Conservation (phyloP, 2,888 invertebrate genomes). For the Phoenoteleia sp. region DNA sequence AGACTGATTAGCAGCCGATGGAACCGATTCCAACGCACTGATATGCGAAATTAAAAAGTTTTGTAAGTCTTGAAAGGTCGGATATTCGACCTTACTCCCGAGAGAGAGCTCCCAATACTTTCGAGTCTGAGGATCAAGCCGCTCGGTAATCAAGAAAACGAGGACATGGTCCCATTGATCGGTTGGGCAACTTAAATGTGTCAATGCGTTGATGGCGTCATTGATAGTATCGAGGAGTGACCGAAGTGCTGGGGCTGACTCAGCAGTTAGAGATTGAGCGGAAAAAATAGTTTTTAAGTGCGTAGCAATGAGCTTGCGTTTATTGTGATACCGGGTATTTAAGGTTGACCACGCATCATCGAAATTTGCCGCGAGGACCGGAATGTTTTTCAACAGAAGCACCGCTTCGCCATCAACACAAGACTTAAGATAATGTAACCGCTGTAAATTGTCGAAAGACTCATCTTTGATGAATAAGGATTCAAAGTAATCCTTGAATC, state of each 20-base stretch:
- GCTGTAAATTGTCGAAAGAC: too few relatives aligned
- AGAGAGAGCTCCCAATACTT: background rate
- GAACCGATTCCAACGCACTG: background rate
- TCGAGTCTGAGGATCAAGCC: background rate
- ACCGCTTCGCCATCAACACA: too few relatives aligned
- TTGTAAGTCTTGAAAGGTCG: background rate
- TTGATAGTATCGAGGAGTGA: background rate
- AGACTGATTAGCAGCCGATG: too few relatives aligned
- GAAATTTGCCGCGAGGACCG: background rate
- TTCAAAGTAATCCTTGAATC: too few relatives aligned
- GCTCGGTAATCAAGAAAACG: background rate
- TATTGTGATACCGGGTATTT: background rate
- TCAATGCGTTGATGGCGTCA: background rate
- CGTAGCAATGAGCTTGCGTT: background rate
- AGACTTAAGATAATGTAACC: too few relatives aligned
- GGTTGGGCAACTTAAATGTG: background rate
- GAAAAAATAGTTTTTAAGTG: background rate
- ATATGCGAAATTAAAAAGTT: background rate
- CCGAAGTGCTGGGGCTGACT: background rate
- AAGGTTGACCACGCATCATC: background rate
- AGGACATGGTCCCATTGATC: constrained; percentile 15
- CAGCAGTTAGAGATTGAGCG: background rate
- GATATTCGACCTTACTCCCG: background rate
- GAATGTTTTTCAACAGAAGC: too few relatives aligned
- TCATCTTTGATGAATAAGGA: too few relatives aligned